Base-by-base conservation (phyloP, 2,888 invertebrate species). In the Cephus pulcher region DNA sequence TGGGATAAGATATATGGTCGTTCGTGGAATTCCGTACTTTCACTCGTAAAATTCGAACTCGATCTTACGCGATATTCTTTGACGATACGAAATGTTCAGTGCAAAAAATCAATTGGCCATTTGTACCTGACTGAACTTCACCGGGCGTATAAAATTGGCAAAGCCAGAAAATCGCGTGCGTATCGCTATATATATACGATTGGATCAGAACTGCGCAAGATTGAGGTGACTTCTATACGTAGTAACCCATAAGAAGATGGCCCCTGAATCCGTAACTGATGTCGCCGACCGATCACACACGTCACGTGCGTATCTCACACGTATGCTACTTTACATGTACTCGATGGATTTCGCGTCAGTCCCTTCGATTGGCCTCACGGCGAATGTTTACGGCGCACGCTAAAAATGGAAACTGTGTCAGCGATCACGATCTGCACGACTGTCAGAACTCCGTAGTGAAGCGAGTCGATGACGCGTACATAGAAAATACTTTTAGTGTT, bases 391-490 rank as follows among this genome's bases (percentile, higher is more conserved):
- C 71, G 71, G 1, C 23, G 32, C 6, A 33, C 33, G 34, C 83
- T 84, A 84, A 84, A 84, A 84, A 82, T 83, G 84, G 84, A 84
- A 84, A 84, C 81, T 82, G 84, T 85, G 84, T 82, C 83, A 83
- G 80, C 32, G 76, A 78, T 69, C 73, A 76, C 75, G 73, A 79
- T 76, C 76, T 37, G 68, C 37, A 73, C 75, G 68, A 68, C 30
- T 77, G 33, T 23, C 37, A 15, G 35, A 33, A 33, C 32, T 74
- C 70, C 69, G 34, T 73, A 74, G 73, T 76, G 75, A 56, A 76
- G 56, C 82, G 75, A 76, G 74, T 78, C 35, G 75, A 74, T 32
- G 32, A 71, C 71, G 71, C 30, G 30, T 71, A 15, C 32, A 6
- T 32, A 34, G 11, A 34, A 30, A 76, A 34, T 74, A 74, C 56